Evolutionary conservation across 1,140 invertebrate genomes (phyloP), one percentile per base, ranked within the genome.

Genomic region (Drosophila varians): DNA sequence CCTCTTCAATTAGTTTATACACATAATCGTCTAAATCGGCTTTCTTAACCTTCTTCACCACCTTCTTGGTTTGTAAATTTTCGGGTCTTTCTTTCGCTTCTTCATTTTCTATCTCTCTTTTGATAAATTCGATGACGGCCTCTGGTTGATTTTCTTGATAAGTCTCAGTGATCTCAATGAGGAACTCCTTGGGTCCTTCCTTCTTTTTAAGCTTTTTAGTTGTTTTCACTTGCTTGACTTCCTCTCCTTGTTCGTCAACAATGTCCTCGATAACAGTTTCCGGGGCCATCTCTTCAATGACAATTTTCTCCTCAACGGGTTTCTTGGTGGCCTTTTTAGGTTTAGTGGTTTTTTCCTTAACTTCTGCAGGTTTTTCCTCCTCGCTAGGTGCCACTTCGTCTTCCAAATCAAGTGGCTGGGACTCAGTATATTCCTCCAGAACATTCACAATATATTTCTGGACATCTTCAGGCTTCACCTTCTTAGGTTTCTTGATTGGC

Each of bases 241-340:
- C 57, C 16, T 91, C 91, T 12, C 90, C 80, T 8, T 91, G 92
- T 31, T 92, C 93, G 5, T 90, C 78, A n/a, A 79, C 38, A 3
- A 92, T 74, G 69, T 92, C 54, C 36, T 88, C 76, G 12, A 74
- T 76, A 23, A 64, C 42, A 14, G 77, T 82, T 72, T 89, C 84
- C 21, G 91, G 89, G 25, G 90, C 74, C 47, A 79, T 51, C 69
- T 92, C 92, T 77, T 92, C 88, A 46, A 91, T 76, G 8, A 65
- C 42, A 28, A 83, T 68, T 2, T 34, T 65, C 73, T 91, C 26
- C 74, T 90, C 52, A 55, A 57, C 46, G 73, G 91, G 26, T 36
- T 74, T 66, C 14, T 70, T 55, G 1, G 2, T 42, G 9, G 28
- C 61, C 49, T 89, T 92, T 28, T 88, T 77, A 11, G 56, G 28